phyloP scores from a whole-genome alignment of 2,797 vertebrate species.

The Diplodus puntazzo region DNA sequence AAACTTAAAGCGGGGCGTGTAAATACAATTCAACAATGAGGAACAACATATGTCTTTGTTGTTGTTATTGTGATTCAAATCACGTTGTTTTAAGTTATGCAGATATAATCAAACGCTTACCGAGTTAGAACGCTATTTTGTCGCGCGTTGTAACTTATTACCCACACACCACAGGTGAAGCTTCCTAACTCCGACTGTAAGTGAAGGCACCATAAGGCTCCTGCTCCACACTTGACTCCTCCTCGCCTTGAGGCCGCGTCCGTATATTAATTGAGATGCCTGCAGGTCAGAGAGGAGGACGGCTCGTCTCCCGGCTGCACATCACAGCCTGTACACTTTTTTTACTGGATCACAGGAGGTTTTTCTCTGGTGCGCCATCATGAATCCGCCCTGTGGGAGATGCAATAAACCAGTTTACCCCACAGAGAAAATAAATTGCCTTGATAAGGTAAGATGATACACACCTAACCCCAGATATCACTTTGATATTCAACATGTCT shows the following conservation, averaged over 20 bases:
- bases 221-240: constrained; percentile 46
- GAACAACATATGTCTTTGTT: not conserved
- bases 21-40: too few species aligned
- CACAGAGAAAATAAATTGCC: constrained; percentile 97
- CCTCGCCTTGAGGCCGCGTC: constrained; percentile 37
- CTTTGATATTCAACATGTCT: not conserved
- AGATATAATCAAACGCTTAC: not conserved
- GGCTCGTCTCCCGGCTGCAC: not conserved
- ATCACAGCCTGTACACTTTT: not conserved
- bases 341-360: not conserved
- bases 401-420: constrained; percentile 96
- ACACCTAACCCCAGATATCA: not conserved
- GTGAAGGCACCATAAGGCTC: not conserved
- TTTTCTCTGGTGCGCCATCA: constrained; percentile 63
- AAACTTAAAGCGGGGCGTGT: fast-evolving
- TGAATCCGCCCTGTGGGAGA: constrained; percentile 96
- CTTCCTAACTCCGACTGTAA: fast-evolving
- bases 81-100: not conserved
- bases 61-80: not conserved
- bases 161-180: fast-evolving
- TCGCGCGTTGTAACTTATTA: not conserved
- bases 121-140: not conserved
- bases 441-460: constrained; percentile 91
- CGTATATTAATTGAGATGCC: constrained; percentile 43
- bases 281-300: constrained; percentile 15